phyloP scores from a whole-genome alignment of 30 jellyfish, hydroid and myxozoan genomes.

The Cassiopea xamachana region DNA sequence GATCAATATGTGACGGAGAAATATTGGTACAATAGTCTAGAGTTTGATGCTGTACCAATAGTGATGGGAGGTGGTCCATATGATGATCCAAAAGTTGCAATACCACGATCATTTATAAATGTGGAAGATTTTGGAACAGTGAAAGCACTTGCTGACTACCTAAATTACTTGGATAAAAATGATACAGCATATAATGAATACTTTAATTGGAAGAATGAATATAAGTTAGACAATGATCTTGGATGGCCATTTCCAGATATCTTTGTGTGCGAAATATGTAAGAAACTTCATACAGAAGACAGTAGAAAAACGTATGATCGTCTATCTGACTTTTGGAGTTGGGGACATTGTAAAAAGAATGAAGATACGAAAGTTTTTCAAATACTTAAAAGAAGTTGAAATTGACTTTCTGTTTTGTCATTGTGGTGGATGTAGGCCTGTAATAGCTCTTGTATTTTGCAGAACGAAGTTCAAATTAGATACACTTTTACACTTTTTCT shows the following conservation, averaged over 20 bases:
- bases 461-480: no score
- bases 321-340: constrained; percentile 53
- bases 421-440: no score
- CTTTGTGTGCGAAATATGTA: constrained; percentile 60
- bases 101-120: constrained; percentile 73
- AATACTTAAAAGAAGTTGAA: not conserved
- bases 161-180: constrained; percentile 56
- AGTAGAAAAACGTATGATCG: not conserved
- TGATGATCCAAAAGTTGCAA: constrained; percentile 66
- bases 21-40: constrained; percentile 61
- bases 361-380: not conserved
- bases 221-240: constrained; percentile 12
- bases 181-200: constrained; percentile 76
- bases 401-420: no score
- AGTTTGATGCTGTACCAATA: constrained; percentile 54
- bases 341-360: constrained; percentile 14
- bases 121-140: constrained; percentile 55
- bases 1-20: constrained; percentile 74
- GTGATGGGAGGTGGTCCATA: constrained; percentile 86
- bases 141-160: constrained; percentile 52
- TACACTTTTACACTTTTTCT: no score
- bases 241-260: constrained; percentile 70
- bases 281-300: constrained; percentile 25
- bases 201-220: constrained; percentile 56
- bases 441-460: no score